A percentile compares a stretch with the other conserved stretches of the same genome.
These are phyloP conservation scores for Actenoides hombroni DNA, from an alignment of 2,113 vertebrate genomes.

Conservation along the genomic window DNA sequence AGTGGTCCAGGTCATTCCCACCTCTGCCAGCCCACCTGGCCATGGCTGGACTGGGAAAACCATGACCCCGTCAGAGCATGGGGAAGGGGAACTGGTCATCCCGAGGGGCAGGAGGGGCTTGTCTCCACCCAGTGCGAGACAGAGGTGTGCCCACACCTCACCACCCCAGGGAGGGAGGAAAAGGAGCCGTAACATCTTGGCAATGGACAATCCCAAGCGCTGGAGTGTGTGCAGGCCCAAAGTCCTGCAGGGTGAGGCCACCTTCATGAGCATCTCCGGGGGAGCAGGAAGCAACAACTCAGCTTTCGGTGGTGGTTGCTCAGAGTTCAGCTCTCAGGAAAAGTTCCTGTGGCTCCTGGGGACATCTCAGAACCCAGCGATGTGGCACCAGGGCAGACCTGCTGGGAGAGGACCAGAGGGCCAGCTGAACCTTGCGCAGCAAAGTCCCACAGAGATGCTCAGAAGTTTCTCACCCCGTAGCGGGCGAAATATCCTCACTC, in stretches of 20 bases:
- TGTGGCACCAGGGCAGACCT: not conserved
- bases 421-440: not conserved
- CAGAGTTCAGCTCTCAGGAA: not conserved
- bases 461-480: not conserved
- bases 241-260: not conserved
- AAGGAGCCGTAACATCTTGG: fast-evolving
- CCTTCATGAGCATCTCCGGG: not conserved
- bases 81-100: not conserved
- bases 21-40: not conserved
- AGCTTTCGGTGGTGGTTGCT: fast-evolving
- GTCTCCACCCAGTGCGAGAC: not conserved
- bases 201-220: not conserved
- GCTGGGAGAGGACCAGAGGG: not conserved
- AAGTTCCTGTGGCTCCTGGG: not conserved
- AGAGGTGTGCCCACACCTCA: not conserved
- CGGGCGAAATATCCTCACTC: not conserved
- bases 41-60: not conserved
- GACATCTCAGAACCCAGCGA: not conserved
- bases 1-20: not conserved
- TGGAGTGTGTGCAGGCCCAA: not conserved
- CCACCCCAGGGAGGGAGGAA: not conserved
- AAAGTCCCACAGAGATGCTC: not conserved
- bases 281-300: not conserved
- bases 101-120: not conserved
- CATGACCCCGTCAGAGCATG: fast-evolving